Base-by-base conservation (phyloP, 2,888 invertebrate genomes). In the Apantesis nais region DNA sequence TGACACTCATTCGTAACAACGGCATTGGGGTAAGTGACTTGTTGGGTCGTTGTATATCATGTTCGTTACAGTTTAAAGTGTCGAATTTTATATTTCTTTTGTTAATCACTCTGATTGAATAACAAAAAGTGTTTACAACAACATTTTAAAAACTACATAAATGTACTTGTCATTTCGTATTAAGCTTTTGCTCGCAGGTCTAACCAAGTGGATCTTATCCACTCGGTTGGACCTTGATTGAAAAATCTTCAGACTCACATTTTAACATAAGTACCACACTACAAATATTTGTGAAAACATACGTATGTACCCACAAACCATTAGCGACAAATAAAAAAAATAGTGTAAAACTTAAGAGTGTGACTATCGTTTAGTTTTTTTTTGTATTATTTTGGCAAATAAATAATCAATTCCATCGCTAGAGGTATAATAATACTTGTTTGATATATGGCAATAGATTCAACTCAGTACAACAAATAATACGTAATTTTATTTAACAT, bases 1-100 rank as follows among this genome's bases (percentile, higher is more conserved):
- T 29, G 44, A 37, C 55, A 65, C 22, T 16, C 55, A 60, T 69
- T 44, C 58, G 25, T 44, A 64, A 34, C 58, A 48, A 58, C 16
- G 16, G 31, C 31, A 44, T 58, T 64, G n/a, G 58, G 39, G 37
- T 37, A 37, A 48, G 39, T 39, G 62, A 29, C 34, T 39, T n/a
- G 60, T 31, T 12, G 29, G 29, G 29, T 29, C 29, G 29, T 58
- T 2, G 55, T 1, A 14, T 25, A 55, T 25, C 25, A 14, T 25
- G 55, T 58, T 58, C 29, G 58, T 29, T 55, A 29, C 14, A 63
- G 41, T 29, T 25, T 0, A 63, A 41, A 41, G 62, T 16, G 63
- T 25, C 39, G 14, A 29, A 19, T 63, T 63, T 63, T 55, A 25
- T n/a, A 14, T 55, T 25, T 2, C 25, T 12, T 25, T 2, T 9